These are phyloP conservation scores for Daphoenositta chrysoptera DNA, from an alignment of 2,113 vertebrate genomes.

Conservation along the genomic window DNA sequence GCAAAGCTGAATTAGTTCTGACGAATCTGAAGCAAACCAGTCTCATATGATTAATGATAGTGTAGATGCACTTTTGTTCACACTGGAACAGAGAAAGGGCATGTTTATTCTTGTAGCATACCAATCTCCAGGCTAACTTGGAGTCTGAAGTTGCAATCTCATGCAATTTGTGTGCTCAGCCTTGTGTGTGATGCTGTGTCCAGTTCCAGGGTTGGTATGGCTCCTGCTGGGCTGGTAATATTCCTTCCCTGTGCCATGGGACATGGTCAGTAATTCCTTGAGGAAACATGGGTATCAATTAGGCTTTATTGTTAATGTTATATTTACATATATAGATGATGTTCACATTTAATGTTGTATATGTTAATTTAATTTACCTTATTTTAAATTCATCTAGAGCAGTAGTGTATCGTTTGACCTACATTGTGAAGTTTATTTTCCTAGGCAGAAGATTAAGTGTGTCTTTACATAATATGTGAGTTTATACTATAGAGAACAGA, in stretches of 20 bases:
- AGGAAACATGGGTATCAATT: not conserved
- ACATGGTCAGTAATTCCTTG: not conserved
- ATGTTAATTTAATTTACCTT: not conserved
- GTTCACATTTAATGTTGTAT: not conserved
- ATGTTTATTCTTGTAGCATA: not conserved
- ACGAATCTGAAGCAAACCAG: slow-evolving; percentile 6
- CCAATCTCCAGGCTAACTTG: not conserved
- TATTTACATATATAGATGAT: not conserved
- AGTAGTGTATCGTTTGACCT: not conserved
- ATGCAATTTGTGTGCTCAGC: accelerated
- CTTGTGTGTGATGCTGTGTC: not conserved
- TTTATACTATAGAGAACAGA: not conserved
- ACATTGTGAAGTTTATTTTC: not conserved
- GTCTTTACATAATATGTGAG: not conserved
- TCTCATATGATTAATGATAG: not conserved
- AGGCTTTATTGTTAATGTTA: not conserved
- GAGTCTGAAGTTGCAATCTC: not conserved
- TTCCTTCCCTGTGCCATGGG: not conserved
- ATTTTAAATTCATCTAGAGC: not conserved
- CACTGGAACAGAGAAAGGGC: not conserved
- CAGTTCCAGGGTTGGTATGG: not conserved
- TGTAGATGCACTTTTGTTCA: not conserved
- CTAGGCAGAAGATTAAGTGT: not conserved
- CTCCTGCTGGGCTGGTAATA: not conserved
- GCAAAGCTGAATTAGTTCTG: slow-evolving; percentile 1